Evolutionary conservation across 2,888 invertebrate genomes (phyloP), one percentile per base, ranked within the genome.

Genomic region (Agrotis ipsilon): DNA sequence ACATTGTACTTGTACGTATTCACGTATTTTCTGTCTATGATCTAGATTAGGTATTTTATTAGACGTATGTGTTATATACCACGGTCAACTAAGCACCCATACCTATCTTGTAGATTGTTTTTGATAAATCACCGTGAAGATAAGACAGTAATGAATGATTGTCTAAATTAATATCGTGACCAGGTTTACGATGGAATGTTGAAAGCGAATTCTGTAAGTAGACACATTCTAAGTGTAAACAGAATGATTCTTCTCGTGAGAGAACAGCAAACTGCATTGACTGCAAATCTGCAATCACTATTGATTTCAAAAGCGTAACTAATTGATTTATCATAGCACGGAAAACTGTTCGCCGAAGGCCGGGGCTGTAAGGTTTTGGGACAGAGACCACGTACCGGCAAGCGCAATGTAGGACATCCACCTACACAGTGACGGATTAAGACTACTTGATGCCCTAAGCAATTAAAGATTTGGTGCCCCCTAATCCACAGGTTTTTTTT

Each of bases 101-200:
- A 68, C 43, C 52, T 49, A 68, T 49, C 52, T 49, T 16, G 16
- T 32, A 16, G 66, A 49, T 67, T 27, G 24, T 68, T 14, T 27
- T 65, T 65, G 68, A 72, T 72, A 57, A 72, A 76, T 68, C 24
- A 76, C 24, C 68, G 55, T 76, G 49, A 48, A 68, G 76, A 45
- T 72, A 68, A 48, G 43, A 24, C 19, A 3, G 32, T 55, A 68
- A 45, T 68, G 14, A 9, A 16, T 24, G 32, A 39, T 68, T 24
- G 32, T 49, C n/a, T 67, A 32, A 18, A 16, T n/a, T 18, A 75
- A 1, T 21, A 54, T 27, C n/a, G 19, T 55, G 43, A 75, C n/a
- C 39, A 48, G 32, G 13, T 19, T 73, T 43, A 7, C 21, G 49
- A n/a, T 39, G 13, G 21, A 52, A 52, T 66, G 14, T 32, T 49